Evolutionary conservation across 2,113 vertebrate species (phyloP).

Genomic region (Ciconia boyciana): DNA sequence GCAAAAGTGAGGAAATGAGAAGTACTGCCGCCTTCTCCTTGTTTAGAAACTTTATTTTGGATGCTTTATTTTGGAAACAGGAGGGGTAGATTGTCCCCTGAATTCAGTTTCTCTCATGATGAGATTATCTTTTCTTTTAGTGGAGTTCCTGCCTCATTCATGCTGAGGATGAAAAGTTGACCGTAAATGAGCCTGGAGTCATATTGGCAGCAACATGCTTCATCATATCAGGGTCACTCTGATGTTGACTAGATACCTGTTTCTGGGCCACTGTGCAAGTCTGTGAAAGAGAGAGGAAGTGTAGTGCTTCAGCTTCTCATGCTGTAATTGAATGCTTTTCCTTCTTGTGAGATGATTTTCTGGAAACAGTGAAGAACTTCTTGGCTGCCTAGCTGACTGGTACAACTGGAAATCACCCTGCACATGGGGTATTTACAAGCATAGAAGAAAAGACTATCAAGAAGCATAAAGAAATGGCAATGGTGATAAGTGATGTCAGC

Average conservation of each 20-base stretch:
- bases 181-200: neutral
- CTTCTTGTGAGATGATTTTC: neutral
- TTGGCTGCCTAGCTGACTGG: neutral
- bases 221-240: fast-evolving
- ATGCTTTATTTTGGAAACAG: too few relatives aligned
- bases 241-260: neutral
- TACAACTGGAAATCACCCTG: neutral
- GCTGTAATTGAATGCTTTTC: neutral
- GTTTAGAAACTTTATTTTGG: neutral
- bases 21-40: neutral
- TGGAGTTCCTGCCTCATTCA: neutral
- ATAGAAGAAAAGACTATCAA: neutral
- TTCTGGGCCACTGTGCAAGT: neutral
- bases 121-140: neutral
- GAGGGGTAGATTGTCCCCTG: neutral
- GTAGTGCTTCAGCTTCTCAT: neutral
- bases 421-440: neutral
- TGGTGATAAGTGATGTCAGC: neutral
- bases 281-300: neutral
- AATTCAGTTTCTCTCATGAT: neutral
- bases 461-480: neutral
- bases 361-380: neutral
- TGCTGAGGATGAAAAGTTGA: neutral
- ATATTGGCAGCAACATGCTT: neutral
- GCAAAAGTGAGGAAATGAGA: neutral